These are phyloP conservation scores for Ornithoptera priamus DNA, from an alignment of 2,888 invertebrate genomes.

Conservation along the genomic window DNA sequence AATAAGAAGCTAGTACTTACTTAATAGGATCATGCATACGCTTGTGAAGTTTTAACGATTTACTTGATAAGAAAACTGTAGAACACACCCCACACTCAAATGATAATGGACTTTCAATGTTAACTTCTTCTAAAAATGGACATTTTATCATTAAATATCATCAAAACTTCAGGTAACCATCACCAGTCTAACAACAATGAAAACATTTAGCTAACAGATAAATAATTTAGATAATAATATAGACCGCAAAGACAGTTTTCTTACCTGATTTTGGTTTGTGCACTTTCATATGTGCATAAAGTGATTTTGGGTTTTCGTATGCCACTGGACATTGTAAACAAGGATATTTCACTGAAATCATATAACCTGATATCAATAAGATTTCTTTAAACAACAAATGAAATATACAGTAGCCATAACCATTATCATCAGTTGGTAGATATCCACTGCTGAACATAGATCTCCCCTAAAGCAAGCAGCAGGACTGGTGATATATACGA, in stretches of 20 bases:
- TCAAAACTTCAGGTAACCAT: no score
- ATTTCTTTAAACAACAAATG: no score
- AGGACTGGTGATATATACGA: no score
- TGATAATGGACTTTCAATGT: constrained; percentile 32
- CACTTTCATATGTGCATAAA: constrained; percentile 81
- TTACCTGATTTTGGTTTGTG: constrained; percentile 68
- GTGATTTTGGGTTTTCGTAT: constrained; percentile 77
- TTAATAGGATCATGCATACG: constrained; percentile 87
- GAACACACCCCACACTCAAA: constrained; percentile 83
- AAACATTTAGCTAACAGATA: no score
- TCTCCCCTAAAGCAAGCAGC: no score
- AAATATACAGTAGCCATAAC: not conserved
- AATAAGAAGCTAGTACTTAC: constrained; percentile 45
- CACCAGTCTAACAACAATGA: no score
- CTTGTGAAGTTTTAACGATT: constrained; percentile 84
- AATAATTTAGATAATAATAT: not conserved
- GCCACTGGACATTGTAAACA: constrained; percentile 72
- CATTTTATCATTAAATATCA: not conserved
- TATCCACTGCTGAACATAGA: no score
- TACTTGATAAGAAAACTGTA: constrained; percentile 84
- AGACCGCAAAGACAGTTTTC: not conserved
- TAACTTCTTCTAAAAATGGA: constrained; percentile 33
- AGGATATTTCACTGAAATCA: constrained; percentile 64
- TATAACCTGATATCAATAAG: not conserved
- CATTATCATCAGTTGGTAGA: not conserved